These are phyloP conservation scores for Coboldia fuscipes DNA, from an alignment of 1,140 invertebrate genomes.

Conservation along the genomic window DNA sequence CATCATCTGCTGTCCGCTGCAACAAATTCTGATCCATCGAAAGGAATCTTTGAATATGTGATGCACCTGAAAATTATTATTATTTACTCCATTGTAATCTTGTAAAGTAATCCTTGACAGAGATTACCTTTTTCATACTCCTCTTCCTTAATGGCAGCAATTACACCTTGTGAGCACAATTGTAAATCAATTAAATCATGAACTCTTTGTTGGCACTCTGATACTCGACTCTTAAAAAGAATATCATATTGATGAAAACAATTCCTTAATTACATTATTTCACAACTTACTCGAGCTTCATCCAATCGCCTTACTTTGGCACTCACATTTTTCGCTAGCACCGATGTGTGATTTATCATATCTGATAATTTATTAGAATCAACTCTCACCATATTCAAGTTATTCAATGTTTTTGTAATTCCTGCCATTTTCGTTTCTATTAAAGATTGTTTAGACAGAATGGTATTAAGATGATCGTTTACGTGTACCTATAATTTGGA, in stretches of 20 bases:
- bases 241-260: constrained; percentile 3
- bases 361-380: constrained; percentile 57
- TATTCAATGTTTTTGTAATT: constrained; percentile 27
- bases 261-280: constrained; percentile 4
- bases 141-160: constrained; percentile 75
- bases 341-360: constrained; percentile 72
- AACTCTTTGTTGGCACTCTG: constrained; percentile 83
- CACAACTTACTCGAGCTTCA: constrained; percentile 56
- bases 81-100: background rate
- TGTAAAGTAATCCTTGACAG: constrained; percentile 20
- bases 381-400: constrained; percentile 30
- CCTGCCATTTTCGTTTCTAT: constrained; percentile 32
- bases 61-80: constrained; percentile 35
- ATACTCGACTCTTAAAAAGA: constrained; percentile 56
- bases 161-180: constrained; percentile 86
- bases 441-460: constrained; percentile 28
- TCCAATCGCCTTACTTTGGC: constrained; percentile 90
- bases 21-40: constrained; percentile 85
- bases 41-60: constrained; percentile 84
- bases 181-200: constrained; percentile 92
- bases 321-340: constrained; percentile 82
- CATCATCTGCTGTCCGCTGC: constrained; percentile 52
- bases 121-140: constrained; percentile 84
- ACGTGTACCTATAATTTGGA: constrained; percentile 21
- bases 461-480: constrained; percentile 23